These are phyloP conservation scores for Choreutis nemorana DNA, from an alignment of 2,888 invertebrate genomes.

Conservation along the genomic window DNA sequence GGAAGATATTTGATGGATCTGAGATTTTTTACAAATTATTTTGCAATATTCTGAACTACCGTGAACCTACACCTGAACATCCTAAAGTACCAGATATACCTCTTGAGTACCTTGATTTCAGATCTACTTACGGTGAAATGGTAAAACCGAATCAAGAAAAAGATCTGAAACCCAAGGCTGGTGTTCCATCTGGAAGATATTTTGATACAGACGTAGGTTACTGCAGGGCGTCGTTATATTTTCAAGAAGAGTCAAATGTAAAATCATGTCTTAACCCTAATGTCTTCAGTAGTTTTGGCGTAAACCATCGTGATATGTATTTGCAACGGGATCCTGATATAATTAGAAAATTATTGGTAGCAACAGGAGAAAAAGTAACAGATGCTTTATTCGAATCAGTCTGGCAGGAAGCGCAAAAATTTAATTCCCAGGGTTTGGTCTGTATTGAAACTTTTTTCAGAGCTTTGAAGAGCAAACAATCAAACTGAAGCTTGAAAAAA, in stretches of 20 bases:
- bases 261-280: slow-evolving; percentile 21
- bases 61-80: slow-evolving; percentile 21
- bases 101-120: slow-evolving; percentile 18
- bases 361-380: slow-evolving; percentile 35
- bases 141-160: slow-evolving; percentile 16
- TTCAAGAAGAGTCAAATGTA: slow-evolving; percentile 24
- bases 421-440: slow-evolving; percentile 42
- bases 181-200: slow-evolving; percentile 26
- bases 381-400: slow-evolving; percentile 37
- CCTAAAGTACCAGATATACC: slow-evolving; percentile 27
- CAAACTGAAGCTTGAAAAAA: no score
- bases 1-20: slow-evolving; percentile 32
- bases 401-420: slow-evolving; percentile 41
- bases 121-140: slow-evolving; percentile 29
- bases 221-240: slow-evolving; percentile 19
- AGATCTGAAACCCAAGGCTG: slow-evolving; percentile 16
- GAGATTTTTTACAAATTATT: slow-evolving; percentile 41
- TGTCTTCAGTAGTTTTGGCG: slow-evolving; percentile 15
- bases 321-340: slow-evolving; percentile 15
- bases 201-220: slow-evolving; percentile 21
- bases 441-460: slow-evolving; percentile 36
- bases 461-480: slow-evolving; percentile 14
- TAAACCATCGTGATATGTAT: slow-evolving; percentile 28
- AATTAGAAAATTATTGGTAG: slow-evolving; percentile 40
- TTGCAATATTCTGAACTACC: slow-evolving; percentile 33